Evolutionary conservation across 2,113 vertebrate genomes (phyloP).

Genomic region (Regulus satrapa): DNA sequence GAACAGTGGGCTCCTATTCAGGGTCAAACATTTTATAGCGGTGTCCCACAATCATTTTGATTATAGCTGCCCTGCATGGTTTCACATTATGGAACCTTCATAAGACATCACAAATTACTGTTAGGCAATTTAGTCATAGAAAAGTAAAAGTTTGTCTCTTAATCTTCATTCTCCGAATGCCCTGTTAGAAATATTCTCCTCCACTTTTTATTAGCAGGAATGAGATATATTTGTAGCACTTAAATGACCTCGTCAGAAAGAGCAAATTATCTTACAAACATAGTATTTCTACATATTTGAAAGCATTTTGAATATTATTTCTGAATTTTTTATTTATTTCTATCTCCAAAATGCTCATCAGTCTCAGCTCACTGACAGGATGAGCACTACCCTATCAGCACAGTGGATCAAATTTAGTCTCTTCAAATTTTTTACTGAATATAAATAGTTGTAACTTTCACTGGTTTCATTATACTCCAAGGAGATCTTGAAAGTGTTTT

Average conservation of each 20-base stretch:
- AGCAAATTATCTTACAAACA: neutral
- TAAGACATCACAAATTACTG: neutral
- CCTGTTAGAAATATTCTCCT: neutral
- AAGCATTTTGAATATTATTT: neutral
- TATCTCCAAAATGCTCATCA: neutral
- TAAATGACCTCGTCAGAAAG: neutral
- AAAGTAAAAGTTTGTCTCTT: neutral
- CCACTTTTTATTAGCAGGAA: neutral
- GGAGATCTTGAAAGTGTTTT: neutral
- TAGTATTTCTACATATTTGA: neutral
- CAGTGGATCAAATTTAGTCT: neutral
- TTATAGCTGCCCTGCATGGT: neutral
- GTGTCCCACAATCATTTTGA: neutral
- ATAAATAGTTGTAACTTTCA: neutral
- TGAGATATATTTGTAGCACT: neutral
- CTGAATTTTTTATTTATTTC: rapidly evolving
- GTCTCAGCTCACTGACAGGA: neutral
- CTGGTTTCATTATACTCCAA: neutral
- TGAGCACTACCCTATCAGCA: neutral
- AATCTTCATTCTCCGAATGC: neutral
- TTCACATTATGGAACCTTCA: neutral
- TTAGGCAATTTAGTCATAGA: neutral
- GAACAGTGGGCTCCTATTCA: neutral
- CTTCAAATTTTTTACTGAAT: neutral
- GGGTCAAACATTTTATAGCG: neutral